A percentile compares a stretch with the other conserved stretches of the same genome.
phyloP scores from a whole-genome alignment of 2,888 invertebrate species.

The Keiferia lycopersicella region DNA sequence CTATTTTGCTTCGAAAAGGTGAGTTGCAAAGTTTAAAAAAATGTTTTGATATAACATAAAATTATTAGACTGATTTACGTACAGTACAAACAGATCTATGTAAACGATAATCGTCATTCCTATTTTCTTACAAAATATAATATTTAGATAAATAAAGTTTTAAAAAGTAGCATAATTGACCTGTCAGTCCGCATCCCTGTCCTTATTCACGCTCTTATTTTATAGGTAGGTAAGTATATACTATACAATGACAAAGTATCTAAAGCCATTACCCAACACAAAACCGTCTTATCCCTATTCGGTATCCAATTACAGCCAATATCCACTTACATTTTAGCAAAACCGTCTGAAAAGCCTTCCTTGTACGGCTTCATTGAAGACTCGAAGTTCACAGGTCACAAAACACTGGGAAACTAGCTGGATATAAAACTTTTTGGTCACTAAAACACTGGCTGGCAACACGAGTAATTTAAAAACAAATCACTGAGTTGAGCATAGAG shows the following conservation, averaged over 20 bases:
- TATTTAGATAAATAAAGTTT: too few species aligned
- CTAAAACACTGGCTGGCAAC: constrained; percentile 25
- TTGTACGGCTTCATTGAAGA: constrained; percentile 54
- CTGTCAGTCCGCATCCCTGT: too few species aligned
- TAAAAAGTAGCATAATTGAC: too few species aligned
- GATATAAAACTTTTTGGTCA: constrained; percentile 37
- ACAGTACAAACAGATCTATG: too few species aligned
- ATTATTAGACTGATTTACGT: too few species aligned
- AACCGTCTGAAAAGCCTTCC: constrained; percentile 50
- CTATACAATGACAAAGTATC: background rate
- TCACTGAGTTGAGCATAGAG: background rate
- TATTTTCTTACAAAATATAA: too few species aligned
- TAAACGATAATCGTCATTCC: too few species aligned
- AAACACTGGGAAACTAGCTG: background rate
- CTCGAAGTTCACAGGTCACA: constrained; percentile 36
- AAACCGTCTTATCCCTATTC: constrained; percentile 41
- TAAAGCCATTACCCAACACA: constrained; percentile 27
- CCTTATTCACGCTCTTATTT: too few species aligned
- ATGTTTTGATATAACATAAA: too few species aligned
- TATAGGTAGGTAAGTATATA: too few species aligned
- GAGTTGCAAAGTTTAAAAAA: too few species aligned
- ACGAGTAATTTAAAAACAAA: constrained; percentile 15
- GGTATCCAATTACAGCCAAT: constrained; percentile 60
- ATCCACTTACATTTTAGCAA: constrained; percentile 51
- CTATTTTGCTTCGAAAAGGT: too few species aligned